Conservation (phyloP, 1,140 invertebrate species). For the Diplogasteroides magnus region DNA sequence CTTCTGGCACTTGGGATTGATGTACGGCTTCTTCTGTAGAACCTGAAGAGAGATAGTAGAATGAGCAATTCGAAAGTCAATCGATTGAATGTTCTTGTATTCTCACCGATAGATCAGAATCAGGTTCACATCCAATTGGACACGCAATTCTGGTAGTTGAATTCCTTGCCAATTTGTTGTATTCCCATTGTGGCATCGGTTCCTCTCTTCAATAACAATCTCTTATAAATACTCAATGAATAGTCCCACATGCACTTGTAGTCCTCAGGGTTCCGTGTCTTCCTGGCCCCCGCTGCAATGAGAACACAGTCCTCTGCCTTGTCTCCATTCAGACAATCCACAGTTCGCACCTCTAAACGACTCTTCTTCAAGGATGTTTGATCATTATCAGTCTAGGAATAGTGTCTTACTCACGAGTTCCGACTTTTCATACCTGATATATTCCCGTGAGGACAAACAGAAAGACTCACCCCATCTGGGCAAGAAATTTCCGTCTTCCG, state of each 20-base stretch:
- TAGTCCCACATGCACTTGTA: neutral
- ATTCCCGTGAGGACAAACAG: too few species aligned
- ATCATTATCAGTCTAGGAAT: too few species aligned
- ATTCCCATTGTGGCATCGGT: constrained; percentile 45
- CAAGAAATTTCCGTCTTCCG: too few species aligned
- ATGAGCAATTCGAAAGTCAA: too few species aligned
- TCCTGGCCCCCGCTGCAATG: neutral
- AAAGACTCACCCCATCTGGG: too few species aligned
- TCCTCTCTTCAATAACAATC: constrained; percentile 12
- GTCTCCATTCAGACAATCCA: neutral
- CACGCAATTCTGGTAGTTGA: constrained; percentile 40
- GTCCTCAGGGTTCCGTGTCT: neutral
- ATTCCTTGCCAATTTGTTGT: constrained; percentile 42
- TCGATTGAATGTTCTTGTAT: neutral
- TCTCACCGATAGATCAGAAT: constrained; percentile 42
- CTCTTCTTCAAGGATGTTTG: too few species aligned
- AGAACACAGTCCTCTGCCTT: neutral
- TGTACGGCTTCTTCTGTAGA: constrained; percentile 41
- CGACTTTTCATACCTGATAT: too few species aligned
- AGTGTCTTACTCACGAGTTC: too few species aligned
- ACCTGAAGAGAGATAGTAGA: constrained; percentile 28
- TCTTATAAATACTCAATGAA: neutral
- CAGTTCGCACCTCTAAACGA: neutral
- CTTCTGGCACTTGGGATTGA: constrained; percentile 46
- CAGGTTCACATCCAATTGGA: constrained; percentile 44